A percentile compares a stretch with the other conserved stretches of the same genome.
Conservation (phyloP, 2,113 vertebrate genomes). For the Rafetus swinhoei region DNA sequence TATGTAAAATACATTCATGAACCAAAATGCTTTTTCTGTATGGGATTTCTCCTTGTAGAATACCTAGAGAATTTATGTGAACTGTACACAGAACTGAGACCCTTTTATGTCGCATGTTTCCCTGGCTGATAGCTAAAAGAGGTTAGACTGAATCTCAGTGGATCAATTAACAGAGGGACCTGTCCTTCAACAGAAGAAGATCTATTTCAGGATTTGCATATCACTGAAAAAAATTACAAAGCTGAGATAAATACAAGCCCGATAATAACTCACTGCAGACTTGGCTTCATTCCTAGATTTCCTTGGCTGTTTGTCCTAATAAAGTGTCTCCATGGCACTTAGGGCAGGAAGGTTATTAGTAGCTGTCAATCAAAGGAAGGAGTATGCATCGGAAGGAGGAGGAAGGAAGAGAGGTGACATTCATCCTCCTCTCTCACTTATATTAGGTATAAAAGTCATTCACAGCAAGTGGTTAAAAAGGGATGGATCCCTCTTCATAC, state of each 20-base stretch:
- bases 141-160: slow-evolving; percentile 90
- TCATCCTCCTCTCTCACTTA: slow-evolving; percentile 83
- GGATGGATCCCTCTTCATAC: slow-evolving; percentile 78
- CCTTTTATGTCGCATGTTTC: slow-evolving; percentile 84
- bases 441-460: slow-evolving; percentile 85
- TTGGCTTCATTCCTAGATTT: slow-evolving; percentile 92
- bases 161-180: slow-evolving; percentile 94
- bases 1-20: slow-evolving; percentile 68
- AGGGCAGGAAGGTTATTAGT: slow-evolving; percentile 92
- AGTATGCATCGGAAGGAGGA: slow-evolving; percentile 81
- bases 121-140: slow-evolving; percentile 83
- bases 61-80: slow-evolving; percentile 79
- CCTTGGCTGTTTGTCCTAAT: slow-evolving; percentile 92
- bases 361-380: slow-evolving; percentile 91
- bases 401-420: slow-evolving; percentile 86
- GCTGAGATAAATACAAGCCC: slow-evolving; percentile 87
- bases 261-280: slow-evolving; percentile 93
- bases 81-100: slow-evolving; percentile 74
- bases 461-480: slow-evolving; percentile 85
- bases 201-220: slow-evolving; percentile 92
- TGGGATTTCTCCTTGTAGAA: slow-evolving; percentile 70
- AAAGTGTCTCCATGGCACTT: slow-evolving; percentile 88
- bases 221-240: slow-evolving; percentile 89
- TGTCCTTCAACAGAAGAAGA: slow-evolving; percentile 91
- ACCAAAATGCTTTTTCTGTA: slow-evolving; percentile 67